Percentiles rank a stretch among this genome's conserved stretches.
These are phyloP conservation scores for Heliconius nattereri DNA, from an alignment of 1,140 invertebrate genomes.

Conservation along the genomic window DNA sequence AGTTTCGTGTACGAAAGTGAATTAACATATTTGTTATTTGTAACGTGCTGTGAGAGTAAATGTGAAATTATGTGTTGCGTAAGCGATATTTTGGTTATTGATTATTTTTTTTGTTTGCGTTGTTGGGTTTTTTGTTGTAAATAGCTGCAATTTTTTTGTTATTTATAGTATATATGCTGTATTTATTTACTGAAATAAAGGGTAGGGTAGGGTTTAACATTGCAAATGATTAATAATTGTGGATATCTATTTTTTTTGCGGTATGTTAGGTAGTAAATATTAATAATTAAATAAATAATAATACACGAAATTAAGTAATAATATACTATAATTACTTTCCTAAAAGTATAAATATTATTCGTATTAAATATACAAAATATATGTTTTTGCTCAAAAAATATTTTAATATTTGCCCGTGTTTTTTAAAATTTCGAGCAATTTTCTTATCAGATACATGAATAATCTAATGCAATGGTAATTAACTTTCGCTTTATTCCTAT, in stretches of 20 bases:
- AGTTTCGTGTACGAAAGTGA: constrained; percentile 73
- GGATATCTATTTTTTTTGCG: too few relatives aligned
- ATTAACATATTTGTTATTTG: constrained; percentile 57
- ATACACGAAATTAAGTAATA: too few relatives aligned
- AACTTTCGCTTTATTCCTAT: constrained; percentile 39
- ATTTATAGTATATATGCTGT: neutral
- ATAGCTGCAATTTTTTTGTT: constrained; percentile 4
- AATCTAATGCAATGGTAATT: constrained; percentile 32
- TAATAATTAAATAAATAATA: too few relatives aligned
- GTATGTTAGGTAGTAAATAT: too few relatives aligned
- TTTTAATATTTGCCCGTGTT: neutral
- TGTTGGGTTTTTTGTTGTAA: neutral
- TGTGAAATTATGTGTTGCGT: constrained; percentile 71
- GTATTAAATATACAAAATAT: neutral
- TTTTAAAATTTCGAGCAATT: neutral
- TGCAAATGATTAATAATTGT: neutral
- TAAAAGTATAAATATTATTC: neutral
- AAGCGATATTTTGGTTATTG: constrained; percentile 57
- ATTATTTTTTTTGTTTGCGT: constrained; percentile 35
- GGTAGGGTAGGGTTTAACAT: neutral
- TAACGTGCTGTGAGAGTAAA: constrained; percentile 70
- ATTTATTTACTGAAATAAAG: neutral
- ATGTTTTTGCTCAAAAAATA: neutral
- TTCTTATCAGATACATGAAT: constrained; percentile 33
- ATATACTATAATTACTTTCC: too few relatives aligned